Percentiles rank a stretch among this genome's conserved stretches.
These are phyloP conservation scores for Nymphalis io DNA, from an alignment of 1,140 invertebrate genomes.

Conservation along the genomic window DNA sequence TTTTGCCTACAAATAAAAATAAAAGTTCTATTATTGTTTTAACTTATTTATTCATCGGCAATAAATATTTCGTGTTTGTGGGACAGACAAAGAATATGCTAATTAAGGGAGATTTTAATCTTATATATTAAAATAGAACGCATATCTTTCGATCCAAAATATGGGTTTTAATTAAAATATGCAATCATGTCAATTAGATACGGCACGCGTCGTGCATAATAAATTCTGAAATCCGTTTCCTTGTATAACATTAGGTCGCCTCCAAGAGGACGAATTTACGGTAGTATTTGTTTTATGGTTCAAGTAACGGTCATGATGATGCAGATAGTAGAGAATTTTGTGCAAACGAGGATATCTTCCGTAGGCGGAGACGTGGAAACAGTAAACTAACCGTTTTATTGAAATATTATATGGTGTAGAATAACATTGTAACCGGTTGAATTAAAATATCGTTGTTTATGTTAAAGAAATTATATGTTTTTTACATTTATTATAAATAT, in stretches of 20 bases:
- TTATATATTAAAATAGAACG: too few relatives aligned
- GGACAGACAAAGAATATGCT: too few relatives aligned
- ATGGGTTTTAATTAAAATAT: conserved; percentile 56
- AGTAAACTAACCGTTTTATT: conserved; percentile 30
- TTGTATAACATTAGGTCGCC: conserved; percentile 30
- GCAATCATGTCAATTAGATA: conserved; percentile 70
- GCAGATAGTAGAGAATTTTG: conserved; percentile 54
- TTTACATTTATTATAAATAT: not conserved
- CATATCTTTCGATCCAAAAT: conserved; percentile 1
- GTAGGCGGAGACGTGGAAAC: conserved; percentile 50
- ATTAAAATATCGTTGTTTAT: not conserved
- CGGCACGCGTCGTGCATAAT: conserved; percentile 50
- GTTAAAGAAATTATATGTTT: not conserved
- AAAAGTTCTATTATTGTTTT: not conserved
- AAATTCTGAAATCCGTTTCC: conserved; percentile 46
- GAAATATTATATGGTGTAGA: conserved; percentile 5
- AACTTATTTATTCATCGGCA: too few relatives aligned
- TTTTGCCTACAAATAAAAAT: not conserved
- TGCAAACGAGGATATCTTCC: conserved; percentile 38
- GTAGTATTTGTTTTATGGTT: conserved; percentile 49
- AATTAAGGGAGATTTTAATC: too few relatives aligned
- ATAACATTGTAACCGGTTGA: not conserved
- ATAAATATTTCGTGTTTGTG: too few relatives aligned
- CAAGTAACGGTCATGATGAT: conserved; percentile 61
- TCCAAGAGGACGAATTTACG: conserved; percentile 26